Conservation (phyloP, 2,797 vertebrate species). For the Sparidentex hasta region DNA sequence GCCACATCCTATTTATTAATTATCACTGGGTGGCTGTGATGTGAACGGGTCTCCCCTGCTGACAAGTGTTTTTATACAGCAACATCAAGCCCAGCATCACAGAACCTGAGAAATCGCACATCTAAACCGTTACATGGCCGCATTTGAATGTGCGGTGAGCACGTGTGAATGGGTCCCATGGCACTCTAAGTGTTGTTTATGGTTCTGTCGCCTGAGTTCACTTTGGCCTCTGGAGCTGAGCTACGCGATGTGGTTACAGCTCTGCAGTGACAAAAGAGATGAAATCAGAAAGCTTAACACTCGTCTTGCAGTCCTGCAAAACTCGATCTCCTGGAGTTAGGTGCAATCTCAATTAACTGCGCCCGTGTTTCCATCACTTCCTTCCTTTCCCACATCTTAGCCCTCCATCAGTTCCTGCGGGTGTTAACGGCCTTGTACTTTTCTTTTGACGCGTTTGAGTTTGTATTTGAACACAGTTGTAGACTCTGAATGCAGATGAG, state of each 20-base stretch:
- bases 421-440: not conserved
- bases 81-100: not conserved
- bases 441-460: not conserved
- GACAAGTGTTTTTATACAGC: conserved; percentile 22
- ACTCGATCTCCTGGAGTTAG: not conserved
- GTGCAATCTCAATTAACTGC: not conserved
- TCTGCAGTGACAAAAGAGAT: not conserved
- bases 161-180: not conserved
- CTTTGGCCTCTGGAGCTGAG: not conserved
- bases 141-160: not conserved
- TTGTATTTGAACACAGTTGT: conserved; percentile 3
- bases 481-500: not conserved
- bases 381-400: not conserved
- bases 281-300: not conserved
- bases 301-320: not conserved
- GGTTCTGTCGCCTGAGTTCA: not conserved
- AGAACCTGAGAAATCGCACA: conserved; percentile 4
- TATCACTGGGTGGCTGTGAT: conserved; percentile 4
- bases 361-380: not conserved
- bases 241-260: not conserved
- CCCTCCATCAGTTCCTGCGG: not conserved
- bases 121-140: not conserved
- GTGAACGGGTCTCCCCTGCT: conserved; percentile 17
- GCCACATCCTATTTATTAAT: conserved; percentile 14
- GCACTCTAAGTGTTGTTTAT: not conserved